A percentile compares a stretch with the other conserved stretches of the same genome.
Evolutionary conservation across 1,140 invertebrate species (phyloP).

Genomic region (Harpegnathos saltator): DNA sequence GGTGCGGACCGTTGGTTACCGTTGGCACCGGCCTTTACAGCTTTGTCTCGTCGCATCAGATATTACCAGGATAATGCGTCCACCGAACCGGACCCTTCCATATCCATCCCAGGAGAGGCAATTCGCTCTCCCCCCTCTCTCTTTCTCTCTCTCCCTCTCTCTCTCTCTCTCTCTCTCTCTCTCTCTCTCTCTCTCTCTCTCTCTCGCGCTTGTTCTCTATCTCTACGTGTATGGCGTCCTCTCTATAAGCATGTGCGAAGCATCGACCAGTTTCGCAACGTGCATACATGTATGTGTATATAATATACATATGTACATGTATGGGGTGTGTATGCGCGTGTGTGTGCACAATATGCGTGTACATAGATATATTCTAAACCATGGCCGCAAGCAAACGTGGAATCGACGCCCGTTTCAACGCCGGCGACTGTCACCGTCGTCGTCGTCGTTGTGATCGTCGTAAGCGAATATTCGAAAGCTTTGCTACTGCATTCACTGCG

Average conservation of each 20-base stretch:
- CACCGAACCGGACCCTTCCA: conserved; percentile 58
- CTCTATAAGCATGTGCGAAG: conserved; percentile 38
- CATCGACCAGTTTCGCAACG: conserved; percentile 51
- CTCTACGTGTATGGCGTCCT: neutral
- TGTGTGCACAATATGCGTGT: neutral
- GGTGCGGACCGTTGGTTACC: conserved; percentile 43
- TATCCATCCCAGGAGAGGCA: conserved; percentile 49
- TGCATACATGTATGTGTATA: neutral
- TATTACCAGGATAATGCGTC: conserved; percentile 74
- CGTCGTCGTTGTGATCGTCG: conserved; percentile 29
- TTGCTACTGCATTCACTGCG: conserved; percentile 13
- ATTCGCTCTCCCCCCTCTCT: neutral
- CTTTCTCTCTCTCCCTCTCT: neutral
- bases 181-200: conserved; percentile 3
- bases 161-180: conserved; percentile 19
- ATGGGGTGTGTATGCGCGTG: neutral
- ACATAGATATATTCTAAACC: conserved; percentile 32
- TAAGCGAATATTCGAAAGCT: conserved; percentile 48
- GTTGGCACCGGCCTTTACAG: conserved; percentile 58
- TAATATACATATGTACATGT: neutral
- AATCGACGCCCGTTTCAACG: conserved; percentile 44
- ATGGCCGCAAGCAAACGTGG: conserved; percentile 30
- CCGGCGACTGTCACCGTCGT: neutral
- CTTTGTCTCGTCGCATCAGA: conserved; percentile 71
- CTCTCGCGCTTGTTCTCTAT: neutral